Base-by-base conservation (phyloP, 2,797 vertebrate genomes). In the Bovichtus variegatus region DNA sequence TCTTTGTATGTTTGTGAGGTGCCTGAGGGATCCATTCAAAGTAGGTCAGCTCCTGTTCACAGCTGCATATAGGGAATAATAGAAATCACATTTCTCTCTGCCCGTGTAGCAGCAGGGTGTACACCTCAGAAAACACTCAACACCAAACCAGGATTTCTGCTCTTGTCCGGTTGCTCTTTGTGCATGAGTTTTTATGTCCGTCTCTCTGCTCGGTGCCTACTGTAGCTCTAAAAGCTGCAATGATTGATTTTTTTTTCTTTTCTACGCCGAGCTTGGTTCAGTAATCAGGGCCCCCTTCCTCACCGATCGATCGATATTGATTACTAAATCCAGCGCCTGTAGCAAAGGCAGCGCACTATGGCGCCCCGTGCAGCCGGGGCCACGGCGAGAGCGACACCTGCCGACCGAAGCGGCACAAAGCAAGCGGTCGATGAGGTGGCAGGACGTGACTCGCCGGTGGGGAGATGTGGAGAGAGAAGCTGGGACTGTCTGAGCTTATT, bases 241-340 rank as follows among this genome's bases (percentile, higher is more conserved):
- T 93, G 86, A 95, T 96, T 90, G 95, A 96, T 96, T 94, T 93
- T 89, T 85, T 89, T 85, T 81, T 81, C 92, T 92, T 94, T 94
- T 95, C 94, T 94, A 92, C 92, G 87, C 93, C 83, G 93, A 92
- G 92, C 93, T 94, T 93, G 95, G 93, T 95, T 95, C 95, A 95
- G 95, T 95, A 96, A 96, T 95, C 95, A 95, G 94, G 93, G 92
- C 93, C 93, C 93, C 95, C 93, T 94, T 95, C 95, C 95, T 93
- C 94, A 88, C 91, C 91, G 91, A 95, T 96, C 95, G 95, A 95
- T 95, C 92, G 92, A 86, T 96, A 96, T 96, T 85, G 95, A 95
- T 95, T 92, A 91, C 87, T 93, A 95, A 95, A 95, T 93, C 94
- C 93, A 94, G 92, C 93, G 92, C 94, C 93, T 94, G 93, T 94